Evolutionary conservation across 2,888 invertebrate species (phyloP).

Genomic region (Poecilus cupreus): DNA sequence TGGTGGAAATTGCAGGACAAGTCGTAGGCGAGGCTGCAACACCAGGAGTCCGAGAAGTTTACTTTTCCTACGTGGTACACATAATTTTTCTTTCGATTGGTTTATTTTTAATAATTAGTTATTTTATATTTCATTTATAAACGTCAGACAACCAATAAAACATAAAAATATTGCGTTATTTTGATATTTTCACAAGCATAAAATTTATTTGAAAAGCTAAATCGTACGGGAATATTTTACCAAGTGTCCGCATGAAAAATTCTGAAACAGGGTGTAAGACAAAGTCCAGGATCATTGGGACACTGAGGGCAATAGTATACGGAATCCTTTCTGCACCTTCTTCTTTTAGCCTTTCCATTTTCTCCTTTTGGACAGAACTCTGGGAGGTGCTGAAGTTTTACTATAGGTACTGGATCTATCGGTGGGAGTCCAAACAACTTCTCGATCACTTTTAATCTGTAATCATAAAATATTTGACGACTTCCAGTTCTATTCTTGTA

Average conservation of each 20-base stretch:
- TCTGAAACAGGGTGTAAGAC: constrained; percentile 9
- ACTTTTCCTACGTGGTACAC: no score
- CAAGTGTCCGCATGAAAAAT: constrained; percentile 10
- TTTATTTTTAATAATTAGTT: no score
- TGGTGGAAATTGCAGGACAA: no score
- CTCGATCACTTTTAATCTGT: constrained; percentile 56
- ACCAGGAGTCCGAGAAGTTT: no score
- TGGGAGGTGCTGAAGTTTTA: constrained; percentile 54
- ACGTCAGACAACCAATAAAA: no score
- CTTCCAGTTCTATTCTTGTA: constrained; percentile 12
- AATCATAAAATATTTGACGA: constrained; percentile 60
- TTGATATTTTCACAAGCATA: no score
- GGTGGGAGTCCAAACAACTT: constrained; percentile 60
- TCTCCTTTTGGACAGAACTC: constrained; percentile 60
- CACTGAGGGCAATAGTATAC: constrained; percentile 56
- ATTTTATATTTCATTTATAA: no score
- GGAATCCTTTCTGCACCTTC: constrained; percentile 54
- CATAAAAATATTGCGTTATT: no score
- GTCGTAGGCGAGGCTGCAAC: no score
- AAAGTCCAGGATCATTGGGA: constrained; percentile 39
- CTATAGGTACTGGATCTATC: constrained; percentile 51
- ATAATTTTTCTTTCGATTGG: no score
- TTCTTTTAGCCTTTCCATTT: constrained; percentile 51
- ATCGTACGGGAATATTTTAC: no score
- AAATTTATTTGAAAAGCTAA: no score